A percentile compares a stretch with the other conserved stretches of the same genome.
phyloP scores from a whole-genome alignment of 2,888 invertebrate species.

The Escarpia spicata region DNA sequence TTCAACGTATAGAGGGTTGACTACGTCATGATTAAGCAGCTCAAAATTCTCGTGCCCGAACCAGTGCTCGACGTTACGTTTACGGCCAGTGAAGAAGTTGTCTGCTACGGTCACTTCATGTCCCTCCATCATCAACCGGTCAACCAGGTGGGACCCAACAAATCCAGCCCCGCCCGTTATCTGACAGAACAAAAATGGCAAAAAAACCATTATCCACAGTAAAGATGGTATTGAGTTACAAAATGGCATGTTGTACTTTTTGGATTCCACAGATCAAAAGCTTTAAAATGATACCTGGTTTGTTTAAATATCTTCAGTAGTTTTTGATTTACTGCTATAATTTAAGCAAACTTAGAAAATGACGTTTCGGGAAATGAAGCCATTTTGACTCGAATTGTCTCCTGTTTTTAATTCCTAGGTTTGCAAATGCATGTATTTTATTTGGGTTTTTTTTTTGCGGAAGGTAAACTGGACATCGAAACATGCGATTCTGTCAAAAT shows the following conservation, averaged over 20 bases:
- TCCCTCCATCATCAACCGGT: constrained; percentile 92
- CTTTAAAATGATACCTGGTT: too few species aligned
- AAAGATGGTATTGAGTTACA: too few species aligned
- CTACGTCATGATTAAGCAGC: constrained; percentile 97
- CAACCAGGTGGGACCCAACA: constrained; percentile 98
- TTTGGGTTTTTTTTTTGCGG: too few species aligned
- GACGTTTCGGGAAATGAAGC: too few species aligned
- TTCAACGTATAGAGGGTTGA: constrained; percentile 96
- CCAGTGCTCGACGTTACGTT: constrained; percentile 98
- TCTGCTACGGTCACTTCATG: constrained; percentile 97
- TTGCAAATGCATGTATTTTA: too few species aligned
- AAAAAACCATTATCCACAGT: neutral
- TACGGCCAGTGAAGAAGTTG: constrained; percentile 97
- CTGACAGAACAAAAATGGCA: neutral
- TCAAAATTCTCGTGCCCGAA: constrained; percentile 99
- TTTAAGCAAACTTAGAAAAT: too few species aligned
- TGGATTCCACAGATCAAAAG: too few species aligned
- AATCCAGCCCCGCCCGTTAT: constrained; percentile 95
- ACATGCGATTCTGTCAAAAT: neutral
- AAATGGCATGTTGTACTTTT: too few species aligned
- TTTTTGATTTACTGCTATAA: too few species aligned
- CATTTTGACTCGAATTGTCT: too few species aligned
- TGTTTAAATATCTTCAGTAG: too few species aligned
- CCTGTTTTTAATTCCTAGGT: too few species aligned
- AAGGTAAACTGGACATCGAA: neutral